Base-by-base conservation (phyloP, 2,113 vertebrate species). In the Hippocampus zosterae region DNA sequence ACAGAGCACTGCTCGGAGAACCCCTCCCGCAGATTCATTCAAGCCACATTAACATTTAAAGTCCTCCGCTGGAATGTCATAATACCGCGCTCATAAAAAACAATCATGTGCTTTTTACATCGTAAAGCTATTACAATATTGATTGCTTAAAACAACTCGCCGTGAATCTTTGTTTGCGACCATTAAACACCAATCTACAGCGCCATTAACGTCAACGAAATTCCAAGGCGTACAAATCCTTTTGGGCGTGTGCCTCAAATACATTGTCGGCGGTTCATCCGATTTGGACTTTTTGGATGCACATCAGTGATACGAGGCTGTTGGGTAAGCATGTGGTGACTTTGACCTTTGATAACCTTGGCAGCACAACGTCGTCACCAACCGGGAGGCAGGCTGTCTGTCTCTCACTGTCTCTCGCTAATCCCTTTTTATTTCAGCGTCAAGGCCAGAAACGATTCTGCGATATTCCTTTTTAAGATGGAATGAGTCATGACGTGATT, bases 321-420 rank as follows among this genome's bases (percentile, higher is more conserved):
- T 23, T 81, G 78, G 70, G 72, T 72, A 74, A 79, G 79, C 83
- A 90, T 88, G 88, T 87, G 82, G 81, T 80, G 76, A 70, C 74
- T 83, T 52, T 88, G 88, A 92, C 85, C 87, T 92, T 91, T 86
- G n/a, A 75, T 84, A 72, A 82, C 83, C 81, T 85, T 88, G 85
- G 88, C 84, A 81, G 19, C 74, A 77, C 33, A 68, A 79, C 64
- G 71, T 74, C 44, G 69, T 72, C 72, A 73, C 87, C 85, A 81
- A 89, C 91, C 88, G 89, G 82, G 90, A 84, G 81, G 78, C 87
- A 83, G 78, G 81, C 89, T 91, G 91, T 87, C 83, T 29, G 72
- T 44, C 42, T 44, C 42, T 10, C 42, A 44, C 42, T 50, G 52
- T 86, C 82, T 85, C 81, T 87, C 79, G 77, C 73, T 76, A 65